These are phyloP conservation scores for Cotesia vestalis DNA, from an alignment of 1,140 invertebrate species.

Conservation along the genomic window DNA sequence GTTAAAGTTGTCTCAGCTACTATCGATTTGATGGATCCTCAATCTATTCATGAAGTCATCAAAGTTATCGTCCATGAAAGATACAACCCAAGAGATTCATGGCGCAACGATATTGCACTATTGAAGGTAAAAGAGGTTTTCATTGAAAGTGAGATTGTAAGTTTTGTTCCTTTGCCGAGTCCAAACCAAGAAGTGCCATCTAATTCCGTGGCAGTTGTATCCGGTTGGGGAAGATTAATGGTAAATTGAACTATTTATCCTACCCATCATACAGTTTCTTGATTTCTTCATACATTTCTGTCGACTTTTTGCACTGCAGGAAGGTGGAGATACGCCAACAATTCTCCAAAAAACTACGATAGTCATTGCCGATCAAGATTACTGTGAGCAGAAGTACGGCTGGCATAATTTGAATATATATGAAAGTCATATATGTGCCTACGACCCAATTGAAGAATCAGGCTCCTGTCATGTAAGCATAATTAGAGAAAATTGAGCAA, in stretches of 20 bases:
- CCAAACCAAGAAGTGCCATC: slow-evolving; percentile 14
- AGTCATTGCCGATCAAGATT: slow-evolving; percentile 30
- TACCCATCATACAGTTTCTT: neutral
- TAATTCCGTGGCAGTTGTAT: slow-evolving; percentile 33
- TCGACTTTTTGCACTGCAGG: slow-evolving; percentile 26
- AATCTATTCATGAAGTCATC: slow-evolving; percentile 8
- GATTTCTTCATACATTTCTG: neutral
- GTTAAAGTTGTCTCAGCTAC: slow-evolving; percentile 35
- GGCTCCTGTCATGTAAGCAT: slow-evolving; percentile 46
- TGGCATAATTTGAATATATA: neutral
- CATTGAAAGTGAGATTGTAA: neutral
- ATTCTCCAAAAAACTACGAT: slow-evolving; percentile 36
- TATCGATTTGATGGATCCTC: slow-evolving; percentile 24
- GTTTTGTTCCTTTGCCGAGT: slow-evolving; percentile 32
- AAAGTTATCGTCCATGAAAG: slow-evolving; percentile 33
- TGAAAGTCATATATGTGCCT: slow-evolving; percentile 43
- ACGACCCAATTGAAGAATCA: slow-evolving; percentile 28
- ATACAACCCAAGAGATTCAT: slow-evolving; percentile 33
- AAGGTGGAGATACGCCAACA: slow-evolving; percentile 9
- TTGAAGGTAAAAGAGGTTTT: slow-evolving; percentile 37
- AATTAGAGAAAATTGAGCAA: neutral
- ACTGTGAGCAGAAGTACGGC: slow-evolving; percentile 32
- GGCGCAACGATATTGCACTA: slow-evolving; percentile 37
- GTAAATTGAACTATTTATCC: slow-evolving; percentile 32
- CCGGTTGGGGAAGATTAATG: slow-evolving; percentile 45